phyloP scores from a whole-genome alignment of 2,888 invertebrate species.

The Leucania comma region DNA sequence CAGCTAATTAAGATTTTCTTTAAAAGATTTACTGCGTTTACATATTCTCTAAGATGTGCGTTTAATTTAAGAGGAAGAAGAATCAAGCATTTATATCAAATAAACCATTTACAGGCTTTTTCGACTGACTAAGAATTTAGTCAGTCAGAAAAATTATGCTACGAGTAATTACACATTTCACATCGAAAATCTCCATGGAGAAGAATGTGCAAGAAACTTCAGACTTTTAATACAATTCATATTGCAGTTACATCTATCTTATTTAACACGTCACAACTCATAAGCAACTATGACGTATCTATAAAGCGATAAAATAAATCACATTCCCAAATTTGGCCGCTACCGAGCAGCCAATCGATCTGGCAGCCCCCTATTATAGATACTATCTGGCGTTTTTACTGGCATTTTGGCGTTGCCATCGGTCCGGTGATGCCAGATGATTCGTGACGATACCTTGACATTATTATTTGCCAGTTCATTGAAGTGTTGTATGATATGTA shows the following conservation, averaged over 20 bases:
- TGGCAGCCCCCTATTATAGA: constrained; percentile 56
- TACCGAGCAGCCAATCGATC: constrained; percentile 40
- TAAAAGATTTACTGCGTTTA: no score
- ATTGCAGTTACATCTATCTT: no score
- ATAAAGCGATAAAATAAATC: constrained; percentile 42
- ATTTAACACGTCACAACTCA: constrained; percentile 7
- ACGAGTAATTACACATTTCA: no score
- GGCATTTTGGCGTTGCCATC: constrained; percentile 71
- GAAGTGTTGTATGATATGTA: constrained; percentile 45
- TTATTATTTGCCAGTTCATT: constrained; percentile 63
- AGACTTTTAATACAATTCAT: no score
- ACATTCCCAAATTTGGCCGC: constrained; percentile 47
- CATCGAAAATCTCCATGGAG: no score
- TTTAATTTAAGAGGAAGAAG: no score
- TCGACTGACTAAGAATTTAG: no score
- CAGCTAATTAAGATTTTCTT: not conserved
- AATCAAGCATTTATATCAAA: no score
- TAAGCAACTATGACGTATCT: constrained; percentile 3
- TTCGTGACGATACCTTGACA: constrained; percentile 78
- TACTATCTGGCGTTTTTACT: constrained; percentile 64
- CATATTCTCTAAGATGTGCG: no score
- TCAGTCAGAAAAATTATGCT: no score
- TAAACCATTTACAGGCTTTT: no score
- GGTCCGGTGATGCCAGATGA: constrained; percentile 74
- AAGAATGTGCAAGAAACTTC: no score